phyloP scores from a whole-genome alignment of 2,113 vertebrate species.

The Lasiurus cinereus region DNA sequence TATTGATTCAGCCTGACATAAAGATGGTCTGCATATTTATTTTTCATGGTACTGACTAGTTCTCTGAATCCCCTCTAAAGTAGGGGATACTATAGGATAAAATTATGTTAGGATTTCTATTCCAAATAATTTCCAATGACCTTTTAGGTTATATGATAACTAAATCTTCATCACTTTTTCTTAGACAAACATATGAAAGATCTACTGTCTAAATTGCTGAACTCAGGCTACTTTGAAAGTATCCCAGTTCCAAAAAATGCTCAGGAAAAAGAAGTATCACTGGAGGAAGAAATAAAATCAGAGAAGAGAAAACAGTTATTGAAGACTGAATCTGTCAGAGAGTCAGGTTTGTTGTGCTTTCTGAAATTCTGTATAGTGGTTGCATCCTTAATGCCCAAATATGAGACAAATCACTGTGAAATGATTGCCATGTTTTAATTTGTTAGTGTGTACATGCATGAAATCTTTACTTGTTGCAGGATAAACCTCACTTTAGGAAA shows the following conservation, averaged over 20 bases:
- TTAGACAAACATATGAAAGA: slow-evolving; percentile 95
- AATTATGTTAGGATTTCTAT: neutral
- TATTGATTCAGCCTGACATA: neutral
- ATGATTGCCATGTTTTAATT: slow-evolving; percentile 48
- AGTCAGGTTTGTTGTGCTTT: slow-evolving; percentile 85
- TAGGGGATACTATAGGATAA: neutral
- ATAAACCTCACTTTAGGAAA: slow-evolving; percentile 23
- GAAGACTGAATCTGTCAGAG: slow-evolving; percentile 84
- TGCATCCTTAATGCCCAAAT: slow-evolving; percentile 23
- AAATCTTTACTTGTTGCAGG: neutral
- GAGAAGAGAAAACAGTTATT: slow-evolving; percentile 83
- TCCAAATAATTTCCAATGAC: slow-evolving; percentile 19
- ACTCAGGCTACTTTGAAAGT: slow-evolving; percentile 94
- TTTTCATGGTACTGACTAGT: neutral
- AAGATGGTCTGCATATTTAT: neutral
- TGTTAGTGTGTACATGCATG: neutral
- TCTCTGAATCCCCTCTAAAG: neutral
- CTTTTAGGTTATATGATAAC: slow-evolving; percentile 44
- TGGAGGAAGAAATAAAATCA: slow-evolving; percentile 84
- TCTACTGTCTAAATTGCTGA: slow-evolving; percentile 91
- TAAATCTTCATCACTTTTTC: slow-evolving; percentile 60
- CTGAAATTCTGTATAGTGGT: slow-evolving; percentile 34
- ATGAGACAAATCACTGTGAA: slow-evolving; percentile 33
- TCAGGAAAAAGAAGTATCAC: slow-evolving; percentile 79
- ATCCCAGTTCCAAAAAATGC: slow-evolving; percentile 88